Base-by-base conservation (phyloP, 2,888 invertebrate species). In the Metacarcinus magister region DNA sequence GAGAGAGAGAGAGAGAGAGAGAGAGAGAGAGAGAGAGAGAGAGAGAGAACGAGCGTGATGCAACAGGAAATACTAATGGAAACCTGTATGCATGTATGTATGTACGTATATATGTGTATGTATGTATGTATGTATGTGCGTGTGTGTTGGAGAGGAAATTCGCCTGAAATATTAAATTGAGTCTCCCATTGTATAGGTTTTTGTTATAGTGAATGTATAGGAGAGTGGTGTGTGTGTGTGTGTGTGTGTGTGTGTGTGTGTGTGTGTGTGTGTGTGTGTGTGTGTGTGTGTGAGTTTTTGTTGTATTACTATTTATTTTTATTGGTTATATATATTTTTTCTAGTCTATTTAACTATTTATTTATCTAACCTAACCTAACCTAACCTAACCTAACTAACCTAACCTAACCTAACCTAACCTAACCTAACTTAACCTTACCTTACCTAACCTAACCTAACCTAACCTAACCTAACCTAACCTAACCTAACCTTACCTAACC, bases 221-320 rank as follows among this genome's bases (percentile, higher is more conserved):
- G 75, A 28, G 75, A 28, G 75, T 75, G 75, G 75, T 75, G 75
- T 75, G 75, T 75, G 75, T 75, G 28, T 75, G 28, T 75, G 75
- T 75, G 82, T 82, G 82, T 82, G 32, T 82, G 32, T 82, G 82
- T 82, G 82, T 82, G 82, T 82, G 82, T 82, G 32, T 82, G 82
- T 82, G 82, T 82, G 82, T 82, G 82, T 82, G 82, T 82, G 82
- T 82, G 82, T 82, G 82, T 82, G 82, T 82, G 82, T 82, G 82
- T 82, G 82, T 82, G 82, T 82, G 82, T 82, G 82, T 82, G 32
- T 67, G 13, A 54, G 54, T 54, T 54, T 54, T 54, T 54, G 1
- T 54, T 54, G 0, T 54, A 7, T 54, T 54, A 13, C 2, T 7
- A 7, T 54, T 0, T 10, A 54, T 54, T 2, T 54, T 4, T 46